Conservation (phyloP, 2,113 vertebrate genomes). For the Origma solitaria region DNA sequence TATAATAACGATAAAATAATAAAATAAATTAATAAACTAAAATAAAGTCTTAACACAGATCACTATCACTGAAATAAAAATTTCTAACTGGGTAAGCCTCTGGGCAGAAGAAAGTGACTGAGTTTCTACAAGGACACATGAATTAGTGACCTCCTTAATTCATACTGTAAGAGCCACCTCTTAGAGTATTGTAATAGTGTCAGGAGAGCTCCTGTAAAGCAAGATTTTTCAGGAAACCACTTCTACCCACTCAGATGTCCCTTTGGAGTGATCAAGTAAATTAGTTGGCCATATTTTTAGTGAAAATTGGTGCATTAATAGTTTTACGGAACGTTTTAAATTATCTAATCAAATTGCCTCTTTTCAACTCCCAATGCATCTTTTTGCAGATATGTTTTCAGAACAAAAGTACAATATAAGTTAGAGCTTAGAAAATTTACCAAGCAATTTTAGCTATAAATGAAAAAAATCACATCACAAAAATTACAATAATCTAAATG, state of each 20-base stretch:
- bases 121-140: background rate
- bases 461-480: background rate
- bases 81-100: background rate
- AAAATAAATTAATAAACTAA: background rate
- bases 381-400: background rate
- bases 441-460: background rate
- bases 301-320: background rate
- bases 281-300: background rate
- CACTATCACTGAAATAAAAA: background rate
- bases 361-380: background rate
- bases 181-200: background rate
- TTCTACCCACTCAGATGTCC: background rate
- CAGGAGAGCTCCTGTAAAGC: background rate
- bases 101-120: background rate
- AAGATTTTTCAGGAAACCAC: background rate
- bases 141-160: background rate
- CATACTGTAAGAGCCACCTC: background rate
- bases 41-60: background rate
- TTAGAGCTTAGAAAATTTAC: background rate
- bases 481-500: background rate
- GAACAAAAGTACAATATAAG: background rate
- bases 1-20: background rate
- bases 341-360: background rate
- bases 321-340: background rate
- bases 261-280: background rate